Conservation (phyloP, 1,140 invertebrate genomes). For the Conopomorpha cramerella region DNA sequence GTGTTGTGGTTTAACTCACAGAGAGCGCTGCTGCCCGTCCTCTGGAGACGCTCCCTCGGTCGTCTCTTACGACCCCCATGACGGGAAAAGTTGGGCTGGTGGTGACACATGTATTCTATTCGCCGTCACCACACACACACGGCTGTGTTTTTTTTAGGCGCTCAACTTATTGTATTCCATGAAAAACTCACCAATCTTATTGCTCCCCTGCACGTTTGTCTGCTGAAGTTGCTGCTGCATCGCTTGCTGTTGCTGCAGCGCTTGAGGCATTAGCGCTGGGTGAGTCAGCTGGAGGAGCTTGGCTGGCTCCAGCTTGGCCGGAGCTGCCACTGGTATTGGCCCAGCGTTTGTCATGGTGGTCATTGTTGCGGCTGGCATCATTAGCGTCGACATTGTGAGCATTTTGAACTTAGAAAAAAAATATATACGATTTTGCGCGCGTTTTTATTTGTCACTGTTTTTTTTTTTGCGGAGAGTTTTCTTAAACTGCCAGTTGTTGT, state of each 20-base stretch:
- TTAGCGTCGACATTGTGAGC: constrained; percentile 67
- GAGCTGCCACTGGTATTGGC: constrained; percentile 64
- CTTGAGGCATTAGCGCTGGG: constrained; percentile 39
- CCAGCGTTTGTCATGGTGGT: constrained; percentile 65
- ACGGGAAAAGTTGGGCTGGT: too few relatives aligned
- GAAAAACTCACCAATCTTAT: constrained; percentile 47
- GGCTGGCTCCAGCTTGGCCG: constrained; percentile 58
- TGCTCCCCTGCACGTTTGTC: constrained; percentile 29
- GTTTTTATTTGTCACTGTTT: constrained; percentile 3
- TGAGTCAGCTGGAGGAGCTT: constrained; percentile 49
- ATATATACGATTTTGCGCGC: constrained; percentile 2
- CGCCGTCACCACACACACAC: too few relatives aligned
- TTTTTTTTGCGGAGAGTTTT: too few relatives aligned
- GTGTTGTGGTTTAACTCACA: too few relatives aligned
- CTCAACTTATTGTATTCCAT: too few relatives aligned
- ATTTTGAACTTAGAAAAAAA: constrained; percentile 36
- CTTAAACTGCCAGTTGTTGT: too few relatives aligned
- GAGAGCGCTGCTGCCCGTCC: too few relatives aligned
- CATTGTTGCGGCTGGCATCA: constrained; percentile 67
- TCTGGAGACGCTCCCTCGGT: too few relatives aligned
- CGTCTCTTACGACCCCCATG: too few relatives aligned
- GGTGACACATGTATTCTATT: too few relatives aligned
- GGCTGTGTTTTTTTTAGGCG: too few relatives aligned
- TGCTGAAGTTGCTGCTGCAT: constrained; percentile 43
- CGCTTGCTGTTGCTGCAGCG: constrained; percentile 22